Conservation (phyloP, 2,888 invertebrate species). For the Orgyia antiqua region DNA sequence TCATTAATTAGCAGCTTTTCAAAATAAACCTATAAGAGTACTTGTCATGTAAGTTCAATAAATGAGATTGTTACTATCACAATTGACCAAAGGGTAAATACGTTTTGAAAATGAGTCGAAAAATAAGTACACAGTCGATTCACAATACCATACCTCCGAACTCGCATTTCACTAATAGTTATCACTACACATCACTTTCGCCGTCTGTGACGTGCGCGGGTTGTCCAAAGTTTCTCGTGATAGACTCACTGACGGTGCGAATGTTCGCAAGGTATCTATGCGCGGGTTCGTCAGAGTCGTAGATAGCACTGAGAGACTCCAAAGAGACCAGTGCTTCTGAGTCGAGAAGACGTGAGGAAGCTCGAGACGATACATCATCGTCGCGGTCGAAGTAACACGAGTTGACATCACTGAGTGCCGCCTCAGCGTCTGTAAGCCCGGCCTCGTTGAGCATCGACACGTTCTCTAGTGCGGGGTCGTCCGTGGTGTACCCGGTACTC, state of each 20-base stretch:
- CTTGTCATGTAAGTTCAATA: constrained; percentile 36
- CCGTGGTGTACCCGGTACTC: constrained; percentile 91
- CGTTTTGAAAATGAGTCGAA: constrained; percentile 25
- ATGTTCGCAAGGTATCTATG: constrained; percentile 85
- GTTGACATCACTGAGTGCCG: constrained; percentile 91
- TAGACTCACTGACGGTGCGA: constrained; percentile 86
- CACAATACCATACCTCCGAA: no score
- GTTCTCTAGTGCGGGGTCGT: constrained; percentile 91
- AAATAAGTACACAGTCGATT: constrained; percentile 18
- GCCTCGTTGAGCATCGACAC: constrained; percentile 91
- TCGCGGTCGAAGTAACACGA: constrained; percentile 86
- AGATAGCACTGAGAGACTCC: constrained; percentile 89
- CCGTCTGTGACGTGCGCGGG: constrained; percentile 81
- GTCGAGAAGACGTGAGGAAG: constrained; percentile 89
- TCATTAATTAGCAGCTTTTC: constrained; percentile 21
- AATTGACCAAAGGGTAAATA: constrained; percentile 41
- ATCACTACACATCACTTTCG: constrained; percentile 80
- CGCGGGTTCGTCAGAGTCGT: constrained; percentile 83
- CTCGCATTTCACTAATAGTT: constrained; percentile 8
- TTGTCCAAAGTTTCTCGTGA: constrained; percentile 86
- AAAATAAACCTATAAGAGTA: constrained; percentile 26
- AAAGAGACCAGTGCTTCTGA: constrained; percentile 86
- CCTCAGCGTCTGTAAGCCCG: constrained; percentile 92
- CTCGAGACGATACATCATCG: constrained; percentile 89
- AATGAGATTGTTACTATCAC: constrained; percentile 46